Evolutionary conservation across 2,797 vertebrate species (phyloP).

Genomic region (Champsocephalus gunnari): DNA sequence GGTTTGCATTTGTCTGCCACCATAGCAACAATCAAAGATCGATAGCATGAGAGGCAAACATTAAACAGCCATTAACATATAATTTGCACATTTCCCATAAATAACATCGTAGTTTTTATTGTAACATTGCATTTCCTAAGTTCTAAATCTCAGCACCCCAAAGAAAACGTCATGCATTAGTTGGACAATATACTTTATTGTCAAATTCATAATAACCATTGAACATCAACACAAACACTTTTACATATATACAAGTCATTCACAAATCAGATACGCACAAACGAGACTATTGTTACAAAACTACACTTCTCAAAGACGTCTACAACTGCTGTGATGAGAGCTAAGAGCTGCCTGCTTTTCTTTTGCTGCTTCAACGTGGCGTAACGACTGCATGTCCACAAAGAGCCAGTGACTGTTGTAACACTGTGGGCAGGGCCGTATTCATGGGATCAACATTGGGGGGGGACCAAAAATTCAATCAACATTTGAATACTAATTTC

Average conservation of each 20-base stretch:
- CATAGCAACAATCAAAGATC: neutral
- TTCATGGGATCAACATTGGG: too few species aligned
- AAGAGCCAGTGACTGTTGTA: neutral
- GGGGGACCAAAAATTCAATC: too few species aligned
- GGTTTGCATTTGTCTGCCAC: too few species aligned
- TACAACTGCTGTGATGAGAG: slow-evolving; percentile 30
- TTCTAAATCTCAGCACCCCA: neutral
- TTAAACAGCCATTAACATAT: neutral
- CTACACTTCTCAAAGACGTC: slow-evolving; percentile 7
- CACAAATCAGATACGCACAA: slow-evolving; percentile 52
- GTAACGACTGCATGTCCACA: neutral
- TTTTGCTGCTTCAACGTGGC: slow-evolving; percentile 6
- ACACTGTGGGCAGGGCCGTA: neutral
- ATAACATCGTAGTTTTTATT: neutral
- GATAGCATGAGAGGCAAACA: neutral
- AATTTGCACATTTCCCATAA: neutral
- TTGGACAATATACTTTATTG: slow-evolving; percentile 61
- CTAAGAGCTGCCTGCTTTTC: slow-evolving; percentile 36
- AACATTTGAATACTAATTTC: too few species aligned
- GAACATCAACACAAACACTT: slow-evolving; percentile 25
- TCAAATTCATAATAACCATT: slow-evolving; percentile 38
- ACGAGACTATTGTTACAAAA: neutral
- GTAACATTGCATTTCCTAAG: neutral
- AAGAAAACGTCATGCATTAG: neutral
- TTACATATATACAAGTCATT: slow-evolving; percentile 52